Conservation (phyloP, 2,888 invertebrate genomes). For the Arenicola marina region DNA sequence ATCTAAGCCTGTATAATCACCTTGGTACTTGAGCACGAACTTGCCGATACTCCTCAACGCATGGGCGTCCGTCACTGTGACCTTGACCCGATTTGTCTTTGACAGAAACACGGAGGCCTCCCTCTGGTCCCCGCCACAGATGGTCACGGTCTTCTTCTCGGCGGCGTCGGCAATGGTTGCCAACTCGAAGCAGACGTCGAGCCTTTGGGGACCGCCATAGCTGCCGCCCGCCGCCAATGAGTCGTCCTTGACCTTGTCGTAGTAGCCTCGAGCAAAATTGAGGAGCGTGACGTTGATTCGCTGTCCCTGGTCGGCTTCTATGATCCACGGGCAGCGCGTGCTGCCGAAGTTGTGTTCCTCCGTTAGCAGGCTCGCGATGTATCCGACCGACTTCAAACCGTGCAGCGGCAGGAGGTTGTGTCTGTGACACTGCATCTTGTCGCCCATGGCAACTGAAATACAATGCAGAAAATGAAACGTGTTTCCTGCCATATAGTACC, state of each 20-base stretch:
- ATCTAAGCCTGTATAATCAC: neutral
- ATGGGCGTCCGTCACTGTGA: neutral
- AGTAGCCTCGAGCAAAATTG: neutral
- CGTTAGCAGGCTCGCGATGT: conserved; percentile 3
- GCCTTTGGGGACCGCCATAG: too few relatives aligned
- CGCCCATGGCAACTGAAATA: neutral
- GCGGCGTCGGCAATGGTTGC: neutral
- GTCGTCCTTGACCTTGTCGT: neutral
- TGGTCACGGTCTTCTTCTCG: neutral
- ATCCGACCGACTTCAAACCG: neutral
- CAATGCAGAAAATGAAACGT: neutral
- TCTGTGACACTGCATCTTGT: neutral
- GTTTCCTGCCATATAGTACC: too few relatives aligned
- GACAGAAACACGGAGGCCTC: neutral
- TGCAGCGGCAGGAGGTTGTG: neutral
- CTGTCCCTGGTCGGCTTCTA: neutral
- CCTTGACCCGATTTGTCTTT: neutral
- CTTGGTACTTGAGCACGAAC: neutral
- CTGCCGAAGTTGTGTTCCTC: neutral
- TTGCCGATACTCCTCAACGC: neutral
- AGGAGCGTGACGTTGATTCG: conserved; percentile 1
- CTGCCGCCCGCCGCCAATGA: neutral
- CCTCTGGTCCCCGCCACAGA: neutral
- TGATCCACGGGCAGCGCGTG: neutral
- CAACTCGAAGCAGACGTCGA: neutral